Evolutionary conservation across 2,797 vertebrate species (phyloP), one percentile per base, ranked within the genome.

Genomic region (Huso huso): DNA sequence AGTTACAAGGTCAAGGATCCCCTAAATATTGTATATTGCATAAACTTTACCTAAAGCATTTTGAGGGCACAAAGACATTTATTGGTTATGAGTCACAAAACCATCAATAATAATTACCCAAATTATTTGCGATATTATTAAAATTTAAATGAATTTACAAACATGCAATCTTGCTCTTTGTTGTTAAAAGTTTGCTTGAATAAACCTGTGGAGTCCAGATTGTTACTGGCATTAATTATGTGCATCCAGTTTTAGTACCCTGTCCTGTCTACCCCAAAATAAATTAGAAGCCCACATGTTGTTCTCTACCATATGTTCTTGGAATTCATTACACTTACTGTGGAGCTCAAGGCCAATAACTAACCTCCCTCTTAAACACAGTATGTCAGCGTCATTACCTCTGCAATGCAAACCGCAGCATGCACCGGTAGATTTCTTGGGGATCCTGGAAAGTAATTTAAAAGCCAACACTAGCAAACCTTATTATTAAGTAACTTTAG

Each of bases 401-500:
- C 55, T 48, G 65, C 13, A 57, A 59, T 50, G 48, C 58, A 57
- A 66, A 59, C 9, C 55, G 51, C 12, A 59, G 48, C 65, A 55
- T 13, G 64, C 18, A 12, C 64, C 51, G 10, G 64, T 13, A 37
- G 51, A 7, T 52, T 48, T 65, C 5, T 55, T 55, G n/a, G 7
- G n/a, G 53, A 55, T n/a, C n/a, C 10, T n/a, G 9, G n/a, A 55
- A 55, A 6, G 9, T 10, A 55, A 55, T 55, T n/a, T 55, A 7
- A 55, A 55, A 55, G 53, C 9, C 53, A 72, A 73, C 75, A 1
- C 0, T 63, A 68, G n/a, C 64, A 79, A 68, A 61, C 66, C 60
- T 73, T 79, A 66, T 58, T 51, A 67, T 75, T 61, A 6, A 49
- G 51, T 63, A 7, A 68, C 51, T 76, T 76, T 74, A 64, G 48